These are phyloP conservation scores for Agonum fuliginosum DNA, from an alignment of 2,888 invertebrate genomes.

Conservation along the genomic window DNA sequence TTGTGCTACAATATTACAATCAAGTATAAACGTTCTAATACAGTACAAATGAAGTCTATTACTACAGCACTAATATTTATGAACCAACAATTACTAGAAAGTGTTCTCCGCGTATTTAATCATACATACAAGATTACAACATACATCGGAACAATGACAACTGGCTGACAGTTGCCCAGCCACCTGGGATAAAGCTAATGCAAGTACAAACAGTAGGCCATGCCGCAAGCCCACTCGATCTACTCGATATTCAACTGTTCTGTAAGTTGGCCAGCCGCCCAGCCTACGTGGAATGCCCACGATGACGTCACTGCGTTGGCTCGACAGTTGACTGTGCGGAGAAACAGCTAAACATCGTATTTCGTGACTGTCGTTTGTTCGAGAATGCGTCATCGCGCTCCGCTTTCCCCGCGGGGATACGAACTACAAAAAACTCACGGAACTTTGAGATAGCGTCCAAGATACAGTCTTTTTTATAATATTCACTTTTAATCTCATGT, in stretches of 20 bases:
- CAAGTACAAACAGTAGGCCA: conserved; percentile 4
- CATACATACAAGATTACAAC: background rate
- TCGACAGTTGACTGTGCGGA: conserved; percentile 19
- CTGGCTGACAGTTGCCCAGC: background rate
- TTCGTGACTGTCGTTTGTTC: conserved; percentile 10
- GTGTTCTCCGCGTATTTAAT: no score
- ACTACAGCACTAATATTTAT: no score
- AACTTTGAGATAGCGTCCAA: background rate
- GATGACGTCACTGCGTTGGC: conserved; percentile 44
- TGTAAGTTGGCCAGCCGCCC: conserved; percentile 26
- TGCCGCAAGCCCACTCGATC: no score
- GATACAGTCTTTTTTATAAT: no score
- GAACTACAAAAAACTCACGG: background rate
- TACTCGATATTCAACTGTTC: conserved; percentile 6
- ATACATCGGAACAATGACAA: background rate
- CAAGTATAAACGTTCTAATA: no score
- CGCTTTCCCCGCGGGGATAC: background rate
- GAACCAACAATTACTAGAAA: no score
- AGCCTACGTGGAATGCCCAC: conserved; percentile 51
- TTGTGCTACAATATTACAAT: no score
- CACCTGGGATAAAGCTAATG: background rate
- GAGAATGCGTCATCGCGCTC: conserved; percentile 19
- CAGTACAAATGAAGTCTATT: no score
- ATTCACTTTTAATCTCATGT: no score
- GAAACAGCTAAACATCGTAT: conserved; percentile 14